phyloP scores from a whole-genome alignment of 53 echinoderm and acorn worm species.

The Mesocentrotus franciscanus region DNA sequence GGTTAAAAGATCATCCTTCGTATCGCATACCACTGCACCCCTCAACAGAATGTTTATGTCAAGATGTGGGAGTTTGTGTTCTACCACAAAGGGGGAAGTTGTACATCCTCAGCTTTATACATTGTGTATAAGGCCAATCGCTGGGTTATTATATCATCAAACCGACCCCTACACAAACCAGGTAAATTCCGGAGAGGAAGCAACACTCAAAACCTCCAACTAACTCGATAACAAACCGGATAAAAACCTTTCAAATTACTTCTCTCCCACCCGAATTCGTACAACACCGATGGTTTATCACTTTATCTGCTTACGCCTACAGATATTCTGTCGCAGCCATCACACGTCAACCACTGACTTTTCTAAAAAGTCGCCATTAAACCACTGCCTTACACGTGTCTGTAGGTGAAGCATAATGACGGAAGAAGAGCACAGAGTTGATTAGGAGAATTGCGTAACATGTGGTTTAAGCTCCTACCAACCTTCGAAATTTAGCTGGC shows the following conservation, averaged over 20 bases:
- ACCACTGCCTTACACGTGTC: neutral
- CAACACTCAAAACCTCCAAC: neutral
- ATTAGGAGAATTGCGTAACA: neutral
- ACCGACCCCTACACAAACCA: neutral
- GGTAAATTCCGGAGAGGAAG: slow-evolving; percentile 32
- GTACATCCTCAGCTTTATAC: neutral
- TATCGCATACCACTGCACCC: neutral
- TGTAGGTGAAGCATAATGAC: neutral
- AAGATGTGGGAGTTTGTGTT: neutral
- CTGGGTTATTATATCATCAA: neutral
- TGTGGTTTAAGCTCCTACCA: neutral
- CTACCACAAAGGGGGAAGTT: neutral
- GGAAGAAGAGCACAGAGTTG: no score
- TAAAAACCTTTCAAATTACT: neutral
- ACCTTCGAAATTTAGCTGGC: neutral
- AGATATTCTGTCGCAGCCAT: neutral
- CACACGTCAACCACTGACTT: neutral
- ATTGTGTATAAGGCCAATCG: neutral
- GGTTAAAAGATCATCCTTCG: neutral
- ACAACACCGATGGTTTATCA: neutral
- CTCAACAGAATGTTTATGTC: neutral
- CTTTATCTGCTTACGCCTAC: neutral
- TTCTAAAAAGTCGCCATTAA: neutral
- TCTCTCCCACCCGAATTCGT: neutral
- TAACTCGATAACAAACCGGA: slow-evolving; percentile 37